Percentiles rank a stretch among this genome's conserved stretches.
These are phyloP conservation scores for Ptilodon capucinus DNA, from an alignment of 2,888 invertebrate species.

Conservation along the genomic window DNA sequence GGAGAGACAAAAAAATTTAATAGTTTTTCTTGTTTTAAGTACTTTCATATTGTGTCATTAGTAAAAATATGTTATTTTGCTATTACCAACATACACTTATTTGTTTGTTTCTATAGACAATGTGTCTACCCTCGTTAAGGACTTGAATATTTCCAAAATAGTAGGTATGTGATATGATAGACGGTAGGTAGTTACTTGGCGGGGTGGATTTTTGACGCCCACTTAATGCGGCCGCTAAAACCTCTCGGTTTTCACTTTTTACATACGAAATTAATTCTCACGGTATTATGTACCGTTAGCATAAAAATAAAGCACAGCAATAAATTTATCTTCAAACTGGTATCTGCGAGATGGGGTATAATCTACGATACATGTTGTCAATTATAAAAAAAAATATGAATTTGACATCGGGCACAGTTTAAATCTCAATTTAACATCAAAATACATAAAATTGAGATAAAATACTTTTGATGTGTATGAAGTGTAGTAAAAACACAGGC, in stretches of 20 bases:
- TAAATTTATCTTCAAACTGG: not conserved
- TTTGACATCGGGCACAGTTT: too few relatives aligned
- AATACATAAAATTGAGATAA: too few relatives aligned
- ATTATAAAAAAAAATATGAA: too few relatives aligned
- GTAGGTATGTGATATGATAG: not conserved
- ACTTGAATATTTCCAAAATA: not conserved
- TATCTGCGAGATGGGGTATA: not conserved
- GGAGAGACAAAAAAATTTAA: too few relatives aligned
- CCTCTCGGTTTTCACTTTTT: constrained; percentile 46
- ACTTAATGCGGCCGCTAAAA: constrained; percentile 38
- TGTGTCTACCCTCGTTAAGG: not conserved
- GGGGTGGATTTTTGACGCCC: constrained; percentile 44
- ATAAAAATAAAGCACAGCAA: constrained; percentile 2
- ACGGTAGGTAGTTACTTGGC: not conserved
- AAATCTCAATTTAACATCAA: too few relatives aligned
- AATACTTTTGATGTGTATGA: too few relatives aligned
- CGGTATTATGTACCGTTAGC: constrained; percentile 29
- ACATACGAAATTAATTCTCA: constrained; percentile 56
- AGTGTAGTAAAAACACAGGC: too few relatives aligned
- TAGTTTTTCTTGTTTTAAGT: too few relatives aligned
- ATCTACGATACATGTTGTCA: too few relatives aligned
- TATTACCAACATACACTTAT: not conserved
- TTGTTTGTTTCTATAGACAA: not conserved
- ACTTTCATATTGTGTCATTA: too few relatives aligned
- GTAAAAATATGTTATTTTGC: too few relatives aligned